Percentiles rank a stretch among this genome's conserved stretches.
Evolutionary conservation across 2,888 invertebrate genomes (phyloP).

Genomic region (Neelides folsomi): DNA sequence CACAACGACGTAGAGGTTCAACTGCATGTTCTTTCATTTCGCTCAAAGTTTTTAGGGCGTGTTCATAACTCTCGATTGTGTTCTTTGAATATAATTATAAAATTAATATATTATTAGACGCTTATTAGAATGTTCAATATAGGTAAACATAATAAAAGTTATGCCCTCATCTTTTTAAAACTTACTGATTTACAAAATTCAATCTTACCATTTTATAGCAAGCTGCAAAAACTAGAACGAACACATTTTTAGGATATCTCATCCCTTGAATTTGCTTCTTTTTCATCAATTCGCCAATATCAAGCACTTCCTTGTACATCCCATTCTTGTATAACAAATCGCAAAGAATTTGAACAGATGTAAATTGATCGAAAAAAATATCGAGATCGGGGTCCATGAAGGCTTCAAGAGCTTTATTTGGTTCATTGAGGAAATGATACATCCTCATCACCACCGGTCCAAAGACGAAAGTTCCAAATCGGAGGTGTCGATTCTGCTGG

Average conservation of each 20-base stretch:
- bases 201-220: constrained; percentile 58
- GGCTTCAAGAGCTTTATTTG: constrained; percentile 51
- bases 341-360: constrained; percentile 53
- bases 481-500: constrained; percentile 51
- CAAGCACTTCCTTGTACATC: constrained; percentile 53
- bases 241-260: constrained; percentile 53
- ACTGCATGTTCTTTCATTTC: constrained; percentile 47
- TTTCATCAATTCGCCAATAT: constrained; percentile 50
- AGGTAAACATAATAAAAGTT: background rate
- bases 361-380: constrained; percentile 59
- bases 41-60: constrained; percentile 49
- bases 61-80: constrained; percentile 51
- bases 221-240: constrained; percentile 53
- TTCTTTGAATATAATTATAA: constrained; percentile 45
- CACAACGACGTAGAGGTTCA: constrained; percentile 48
- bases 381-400: constrained; percentile 49
- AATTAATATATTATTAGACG: background rate
- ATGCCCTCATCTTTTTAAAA: too few relatives aligned
- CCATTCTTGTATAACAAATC: constrained; percentile 56
- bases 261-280: constrained; percentile 49
- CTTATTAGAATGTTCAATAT: background rate
- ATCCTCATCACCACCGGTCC: constrained; percentile 72
- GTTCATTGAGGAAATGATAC: constrained; percentile 55
- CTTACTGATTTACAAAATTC: too few relatives aligned
- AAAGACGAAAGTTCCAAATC: constrained; percentile 68